phyloP scores from a whole-genome alignment of 1,140 invertebrate genomes.

The Proctacanthus coquilletti region DNA sequence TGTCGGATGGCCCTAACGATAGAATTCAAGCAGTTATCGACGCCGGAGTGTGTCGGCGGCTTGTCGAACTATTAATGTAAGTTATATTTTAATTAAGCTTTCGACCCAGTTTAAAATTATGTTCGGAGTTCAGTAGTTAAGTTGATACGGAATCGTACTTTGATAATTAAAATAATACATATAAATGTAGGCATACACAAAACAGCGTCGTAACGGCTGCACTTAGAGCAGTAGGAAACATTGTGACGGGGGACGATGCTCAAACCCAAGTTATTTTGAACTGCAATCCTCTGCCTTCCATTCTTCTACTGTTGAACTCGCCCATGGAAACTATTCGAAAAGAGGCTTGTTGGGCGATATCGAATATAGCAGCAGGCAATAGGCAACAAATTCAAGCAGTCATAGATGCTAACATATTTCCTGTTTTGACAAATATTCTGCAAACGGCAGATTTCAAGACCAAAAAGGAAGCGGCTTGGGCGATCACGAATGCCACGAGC shows the following conservation, averaged over 20 bases:
- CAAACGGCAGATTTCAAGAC: conserved; percentile 91
- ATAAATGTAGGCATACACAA: conserved; percentile 75
- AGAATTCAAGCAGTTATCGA: conserved; percentile 97
- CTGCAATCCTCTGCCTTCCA: conserved; percentile 73
- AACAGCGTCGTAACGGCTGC: conserved; percentile 91
- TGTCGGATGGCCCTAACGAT: conserved; percentile 94
- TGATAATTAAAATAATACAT: too few species aligned
- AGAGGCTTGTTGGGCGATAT: conserved; percentile 97
- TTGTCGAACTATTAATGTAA: conserved; percentile 88
- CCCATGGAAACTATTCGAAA: conserved; percentile 79
- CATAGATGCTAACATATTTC: conserved; percentile 92
- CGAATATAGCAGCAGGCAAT: conserved; percentile 96
- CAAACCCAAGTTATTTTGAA: conserved; percentile 93
- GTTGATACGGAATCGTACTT: too few species aligned
- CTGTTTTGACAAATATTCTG: conserved; percentile 79
- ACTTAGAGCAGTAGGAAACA: conserved; percentile 89
- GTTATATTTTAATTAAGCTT: too few species aligned
- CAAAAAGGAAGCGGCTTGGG: conserved; percentile 95
- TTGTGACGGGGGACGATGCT: conserved; percentile 93
- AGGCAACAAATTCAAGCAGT: conserved; percentile 86
- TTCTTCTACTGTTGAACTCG: conserved; percentile 65
- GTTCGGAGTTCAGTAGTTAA: too few species aligned
- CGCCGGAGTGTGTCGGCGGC: conserved; percentile 81
- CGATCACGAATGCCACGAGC: conserved; percentile 93
- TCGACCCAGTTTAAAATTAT: too few species aligned